Conservation (phyloP, 2,797 vertebrate genomes). For the Poeciliopsis paucimaculata region DNA sequence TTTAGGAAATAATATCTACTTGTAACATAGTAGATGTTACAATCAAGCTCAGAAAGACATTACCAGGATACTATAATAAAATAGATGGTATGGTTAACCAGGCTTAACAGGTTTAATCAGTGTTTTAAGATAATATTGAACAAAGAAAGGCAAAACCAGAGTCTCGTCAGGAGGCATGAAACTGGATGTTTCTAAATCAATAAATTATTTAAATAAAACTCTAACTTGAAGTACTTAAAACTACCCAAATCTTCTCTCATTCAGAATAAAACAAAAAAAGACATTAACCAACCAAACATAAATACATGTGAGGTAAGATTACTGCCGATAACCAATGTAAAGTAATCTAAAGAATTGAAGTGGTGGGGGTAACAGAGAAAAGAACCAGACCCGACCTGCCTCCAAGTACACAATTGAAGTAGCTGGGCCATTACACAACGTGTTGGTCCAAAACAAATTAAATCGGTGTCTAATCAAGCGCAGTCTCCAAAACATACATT, state of each 20-base stretch:
- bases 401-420: background rate
- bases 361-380: background rate
- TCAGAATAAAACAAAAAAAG: background rate
- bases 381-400: background rate
- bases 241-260: background rate
- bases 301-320: background rate
- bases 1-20: no score
- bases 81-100: background rate
- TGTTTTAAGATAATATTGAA: background rate
- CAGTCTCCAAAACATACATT: background rate
- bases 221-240: background rate
- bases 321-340: background rate
- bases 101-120: background rate
- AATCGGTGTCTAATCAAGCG: background rate
- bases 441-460: background rate
- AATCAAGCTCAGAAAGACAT: background rate
- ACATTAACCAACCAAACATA: background rate
- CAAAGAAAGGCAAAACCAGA: background rate
- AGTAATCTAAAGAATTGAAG: background rate
- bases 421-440: background rate
- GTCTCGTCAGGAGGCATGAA: background rate
- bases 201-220: background rate
- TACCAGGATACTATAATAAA: background rate
- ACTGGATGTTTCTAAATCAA: background rate
- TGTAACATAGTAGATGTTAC: no score